phyloP scores from a whole-genome alignment of 2,113 vertebrate species.

The Guaruba guarouba region DNA sequence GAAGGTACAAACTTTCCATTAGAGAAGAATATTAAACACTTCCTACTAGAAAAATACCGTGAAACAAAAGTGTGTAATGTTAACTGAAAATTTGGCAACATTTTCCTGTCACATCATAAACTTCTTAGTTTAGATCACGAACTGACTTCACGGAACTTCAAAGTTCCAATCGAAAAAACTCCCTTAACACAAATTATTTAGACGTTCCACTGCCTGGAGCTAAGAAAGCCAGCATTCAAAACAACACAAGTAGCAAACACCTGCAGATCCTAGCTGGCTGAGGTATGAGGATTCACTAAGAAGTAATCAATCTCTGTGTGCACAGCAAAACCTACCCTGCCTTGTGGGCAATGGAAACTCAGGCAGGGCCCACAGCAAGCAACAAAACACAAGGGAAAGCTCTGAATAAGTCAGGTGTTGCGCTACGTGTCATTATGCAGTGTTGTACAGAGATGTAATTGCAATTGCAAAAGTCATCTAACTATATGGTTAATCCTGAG shows the following conservation, averaged over 20 bases:
- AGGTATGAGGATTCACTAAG: neutral
- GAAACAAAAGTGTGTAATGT: neutral
- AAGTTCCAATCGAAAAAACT: neutral
- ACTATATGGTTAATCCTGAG: no score
- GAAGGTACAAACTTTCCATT: neutral
- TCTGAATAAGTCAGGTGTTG: neutral
- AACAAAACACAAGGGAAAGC: neutral
- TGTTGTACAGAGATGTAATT: rapidly evolving
- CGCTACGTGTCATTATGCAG: neutral
- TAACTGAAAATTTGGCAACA: neutral
- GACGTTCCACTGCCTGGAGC: neutral
- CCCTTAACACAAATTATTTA: neutral
- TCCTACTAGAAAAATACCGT: neutral
- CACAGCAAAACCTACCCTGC: neutral
- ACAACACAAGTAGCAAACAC: neutral
- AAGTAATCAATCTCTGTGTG: neutral
- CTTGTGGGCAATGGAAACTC: neutral
- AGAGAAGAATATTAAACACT: neutral
- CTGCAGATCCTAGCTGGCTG: neutral
- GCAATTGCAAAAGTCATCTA: neutral
- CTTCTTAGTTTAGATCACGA: neutral
- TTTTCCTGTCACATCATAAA: neutral
- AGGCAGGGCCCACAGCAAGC: neutral
- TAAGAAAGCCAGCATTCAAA: neutral
- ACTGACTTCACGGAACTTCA: neutral